Evolutionary conservation across 2,888 invertebrate species (phyloP).

Genomic region (Oxycera nigricornis): DNA sequence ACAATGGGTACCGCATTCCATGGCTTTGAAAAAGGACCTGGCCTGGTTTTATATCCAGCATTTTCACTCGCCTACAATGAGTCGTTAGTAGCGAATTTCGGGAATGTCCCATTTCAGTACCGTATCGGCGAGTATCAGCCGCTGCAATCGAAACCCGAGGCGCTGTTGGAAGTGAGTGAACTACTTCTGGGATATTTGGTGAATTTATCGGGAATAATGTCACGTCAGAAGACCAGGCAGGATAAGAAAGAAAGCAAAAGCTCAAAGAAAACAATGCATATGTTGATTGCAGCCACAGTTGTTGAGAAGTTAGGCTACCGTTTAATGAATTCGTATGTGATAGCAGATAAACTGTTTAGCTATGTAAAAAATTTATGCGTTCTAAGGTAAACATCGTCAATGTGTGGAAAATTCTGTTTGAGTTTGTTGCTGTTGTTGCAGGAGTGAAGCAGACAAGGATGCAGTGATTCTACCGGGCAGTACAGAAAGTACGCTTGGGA

Average conservation of each 20-base stretch:
- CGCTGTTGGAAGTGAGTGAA: constrained; percentile 54
- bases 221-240: constrained; percentile 53
- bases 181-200: constrained; percentile 56
- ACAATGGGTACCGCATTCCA: constrained; percentile 77
- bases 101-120: constrained; percentile 71
- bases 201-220: constrained; percentile 56
- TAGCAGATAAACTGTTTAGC: constrained; percentile 73
- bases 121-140: constrained; percentile 73
- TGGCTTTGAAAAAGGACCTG: constrained; percentile 73
- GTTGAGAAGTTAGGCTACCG: constrained; percentile 69
- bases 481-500: constrained; percentile 55
- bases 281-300: constrained; percentile 65
- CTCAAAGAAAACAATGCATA: constrained; percentile 64
- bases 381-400: constrained; percentile 48
- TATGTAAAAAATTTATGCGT: constrained; percentile 54
- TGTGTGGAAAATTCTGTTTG: not conserved
- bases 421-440: constrained; percentile 25
- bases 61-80: constrained; percentile 80
- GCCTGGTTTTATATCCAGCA: constrained; percentile 80
- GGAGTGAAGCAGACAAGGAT: constrained; percentile 54
- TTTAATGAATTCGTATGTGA: constrained; percentile 72
- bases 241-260: constrained; percentile 47
- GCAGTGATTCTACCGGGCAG: constrained; percentile 52
- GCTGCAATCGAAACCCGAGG: constrained; percentile 65
- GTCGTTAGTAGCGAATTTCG: constrained; percentile 80